Conservation (phyloP, 2,888 invertebrate species). For the Apamea anceps region DNA sequence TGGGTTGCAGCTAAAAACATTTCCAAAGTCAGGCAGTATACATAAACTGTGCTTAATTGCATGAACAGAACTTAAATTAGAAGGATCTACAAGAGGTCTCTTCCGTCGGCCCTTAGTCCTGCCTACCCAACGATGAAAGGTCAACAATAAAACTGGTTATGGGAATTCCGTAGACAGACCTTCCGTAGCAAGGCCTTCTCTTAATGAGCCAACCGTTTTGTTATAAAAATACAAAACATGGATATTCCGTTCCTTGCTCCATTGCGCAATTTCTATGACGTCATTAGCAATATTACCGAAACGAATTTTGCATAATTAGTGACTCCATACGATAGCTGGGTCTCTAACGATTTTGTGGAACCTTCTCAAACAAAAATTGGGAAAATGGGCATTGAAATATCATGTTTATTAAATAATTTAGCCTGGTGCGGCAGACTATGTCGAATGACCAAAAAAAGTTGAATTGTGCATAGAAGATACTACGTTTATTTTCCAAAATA, state of each 20-base stretch:
- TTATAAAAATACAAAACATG: constrained; percentile 50
- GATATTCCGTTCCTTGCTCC: constrained; percentile 25
- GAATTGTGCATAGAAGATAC: neutral
- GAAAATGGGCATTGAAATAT: neutral
- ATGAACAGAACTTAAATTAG: constrained; percentile 30
- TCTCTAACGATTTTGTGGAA: constrained; percentile 11
- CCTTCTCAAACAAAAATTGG: neutral
- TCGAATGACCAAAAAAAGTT: neutral
- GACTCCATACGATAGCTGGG: neutral
- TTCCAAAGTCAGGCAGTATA: neutral
- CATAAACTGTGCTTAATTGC: constrained; percentile 3
- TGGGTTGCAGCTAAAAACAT: neutral
- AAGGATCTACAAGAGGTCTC: constrained; percentile 27
- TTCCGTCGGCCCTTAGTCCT: constrained; percentile 44
- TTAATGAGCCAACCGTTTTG: constrained; percentile 49
- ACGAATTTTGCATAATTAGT: constrained; percentile 46
- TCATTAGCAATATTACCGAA: constrained; percentile 53
- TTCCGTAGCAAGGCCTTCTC: constrained; percentile 29
- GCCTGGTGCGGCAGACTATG: neutral
- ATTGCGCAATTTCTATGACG: constrained; percentile 50
- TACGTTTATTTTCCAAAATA: neutral
- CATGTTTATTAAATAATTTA: neutral
- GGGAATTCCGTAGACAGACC: constrained; percentile 29
- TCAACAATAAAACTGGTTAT: constrained; percentile 46
- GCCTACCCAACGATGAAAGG: constrained; percentile 32